Percentiles rank a stretch among this genome's conserved stretches.
Evolutionary conservation across 2,113 vertebrate genomes (phyloP).

Genomic region (Calidris pugnax): DNA sequence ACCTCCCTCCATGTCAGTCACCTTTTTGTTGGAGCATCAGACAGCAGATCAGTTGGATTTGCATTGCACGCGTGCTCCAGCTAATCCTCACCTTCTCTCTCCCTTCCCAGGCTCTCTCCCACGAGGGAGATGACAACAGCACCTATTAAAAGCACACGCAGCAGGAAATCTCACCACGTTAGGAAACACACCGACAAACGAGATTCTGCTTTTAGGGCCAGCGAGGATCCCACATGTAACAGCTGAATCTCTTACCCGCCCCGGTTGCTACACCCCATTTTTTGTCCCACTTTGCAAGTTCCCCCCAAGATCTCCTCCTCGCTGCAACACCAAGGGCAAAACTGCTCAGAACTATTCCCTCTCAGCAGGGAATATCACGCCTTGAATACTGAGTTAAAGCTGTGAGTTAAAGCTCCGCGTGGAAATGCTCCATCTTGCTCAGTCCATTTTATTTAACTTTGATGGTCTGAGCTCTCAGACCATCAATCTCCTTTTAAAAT

Average conservation of each 20-base stretch:
- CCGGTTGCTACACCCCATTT: rapidly evolving
- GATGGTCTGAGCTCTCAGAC: neutral
- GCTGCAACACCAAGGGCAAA: neutral
- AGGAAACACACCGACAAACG: neutral
- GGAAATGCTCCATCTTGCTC: neutral
- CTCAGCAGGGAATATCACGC: neutral
- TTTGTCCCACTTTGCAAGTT: neutral
- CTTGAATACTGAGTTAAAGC: too few species aligned
- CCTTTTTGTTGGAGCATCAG: neutral
- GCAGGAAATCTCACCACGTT: rapidly evolving
- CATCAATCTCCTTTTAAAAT: neutral
- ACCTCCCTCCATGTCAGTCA: neutral
- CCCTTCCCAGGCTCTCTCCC: neutral
- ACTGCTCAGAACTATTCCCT: neutral
- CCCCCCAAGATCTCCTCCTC: neutral
- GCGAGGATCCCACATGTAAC: neutral
- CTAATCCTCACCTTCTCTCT: neutral
- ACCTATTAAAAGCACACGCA: neutral
- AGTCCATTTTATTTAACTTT: neutral
- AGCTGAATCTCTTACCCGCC: neutral
- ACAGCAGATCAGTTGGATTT: neutral
- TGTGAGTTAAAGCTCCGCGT: neutral
- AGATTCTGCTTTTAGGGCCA: neutral
- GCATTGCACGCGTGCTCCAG: neutral
- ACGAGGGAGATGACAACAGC: neutral